These are phyloP conservation scores for Boloria selene DNA, from an alignment of 2,888 invertebrate species.

Conservation along the genomic window DNA sequence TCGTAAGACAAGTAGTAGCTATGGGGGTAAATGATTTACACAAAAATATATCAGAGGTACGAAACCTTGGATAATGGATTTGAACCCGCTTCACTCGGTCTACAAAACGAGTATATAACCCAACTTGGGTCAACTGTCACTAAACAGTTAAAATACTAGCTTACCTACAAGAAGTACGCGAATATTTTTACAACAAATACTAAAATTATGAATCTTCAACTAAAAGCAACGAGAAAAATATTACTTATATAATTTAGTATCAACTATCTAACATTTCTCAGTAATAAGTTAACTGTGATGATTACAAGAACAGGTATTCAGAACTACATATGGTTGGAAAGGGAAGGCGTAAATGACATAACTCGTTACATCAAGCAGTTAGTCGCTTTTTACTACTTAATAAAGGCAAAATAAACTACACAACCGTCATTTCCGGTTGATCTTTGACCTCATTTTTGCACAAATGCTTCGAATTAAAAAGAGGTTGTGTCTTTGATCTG, in stretches of 20 bases:
- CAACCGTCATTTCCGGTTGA: constrained; percentile 12
- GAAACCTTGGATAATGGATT: no score
- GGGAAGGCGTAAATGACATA: constrained; percentile 27
- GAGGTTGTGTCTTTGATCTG: no score
- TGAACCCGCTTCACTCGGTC: no score
- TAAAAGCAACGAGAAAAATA: background rate
- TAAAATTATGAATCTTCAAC: background rate
- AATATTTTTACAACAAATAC: background rate
- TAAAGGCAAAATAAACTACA: background rate
- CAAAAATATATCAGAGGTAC: no score
- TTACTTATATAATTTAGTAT: constrained; percentile 8
- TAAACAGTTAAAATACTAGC: no score
- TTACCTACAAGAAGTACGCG: no score
- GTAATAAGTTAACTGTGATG: constrained; percentile 4
- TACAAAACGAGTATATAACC: no score
- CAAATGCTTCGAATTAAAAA: no score
- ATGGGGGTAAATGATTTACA: no score
- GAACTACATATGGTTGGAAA: constrained; percentile 29
- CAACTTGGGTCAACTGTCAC: no score
- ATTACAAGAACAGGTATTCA: constrained; percentile 11
- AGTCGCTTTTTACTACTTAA: background rate
- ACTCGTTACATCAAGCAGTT: constrained; percentile 20
- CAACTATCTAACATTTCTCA: constrained; percentile 11
- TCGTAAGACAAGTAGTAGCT: no score
- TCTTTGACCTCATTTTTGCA: constrained; percentile 6